These are phyloP conservation scores for Drosophila kuntzei DNA, from an alignment of 2,888 invertebrate species.

Conservation along the genomic window DNA sequence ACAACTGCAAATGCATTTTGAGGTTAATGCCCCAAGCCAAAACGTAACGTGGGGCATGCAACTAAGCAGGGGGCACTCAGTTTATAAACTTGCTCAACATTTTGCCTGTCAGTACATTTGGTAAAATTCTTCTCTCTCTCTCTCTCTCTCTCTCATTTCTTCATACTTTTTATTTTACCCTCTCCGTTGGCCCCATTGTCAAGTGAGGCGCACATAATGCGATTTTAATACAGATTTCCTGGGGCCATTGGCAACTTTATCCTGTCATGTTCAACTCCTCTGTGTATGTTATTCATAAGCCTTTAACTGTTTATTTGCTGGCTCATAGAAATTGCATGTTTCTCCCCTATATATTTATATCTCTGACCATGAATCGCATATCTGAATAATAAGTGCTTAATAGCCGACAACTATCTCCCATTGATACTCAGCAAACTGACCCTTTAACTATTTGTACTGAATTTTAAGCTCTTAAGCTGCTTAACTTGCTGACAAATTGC, in stretches of 20 bases:
- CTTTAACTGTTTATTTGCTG: conserved; percentile 67
- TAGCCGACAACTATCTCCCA: conserved; percentile 35
- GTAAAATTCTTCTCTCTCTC: conserved; percentile 54
- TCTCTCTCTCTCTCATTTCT: conserved; percentile 22
- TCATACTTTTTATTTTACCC: not conserved
- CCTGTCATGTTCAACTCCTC: conserved; percentile 20
- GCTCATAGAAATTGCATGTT: conserved; percentile 20
- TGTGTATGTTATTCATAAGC: conserved; percentile 59
- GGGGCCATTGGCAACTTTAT: conserved; percentile 31
- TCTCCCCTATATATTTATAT: not conserved
- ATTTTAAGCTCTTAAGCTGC: conserved; percentile 58
- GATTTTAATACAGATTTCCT: conserved; percentile 78
- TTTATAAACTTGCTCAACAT: conserved; percentile 74
- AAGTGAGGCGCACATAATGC: conserved; percentile 77
- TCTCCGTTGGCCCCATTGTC: conserved; percentile 48
- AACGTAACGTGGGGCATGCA: conserved; percentile 39
- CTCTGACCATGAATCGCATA: conserved; percentile 1
- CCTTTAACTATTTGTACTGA: conserved; percentile 13
- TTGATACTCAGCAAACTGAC: conserved; percentile 1
- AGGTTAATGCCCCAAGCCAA: conserved; percentile 69
- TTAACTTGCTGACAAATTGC: conserved; percentile 47
- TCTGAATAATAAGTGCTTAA: conserved; percentile 43
- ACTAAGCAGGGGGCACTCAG: conserved; percentile 36
- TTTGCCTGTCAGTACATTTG: conserved; percentile 67
- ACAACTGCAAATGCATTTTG: conserved; percentile 70